Conservation (phyloP, 2,797 vertebrate species). For the Mormyrus hasselquistii region DNA sequence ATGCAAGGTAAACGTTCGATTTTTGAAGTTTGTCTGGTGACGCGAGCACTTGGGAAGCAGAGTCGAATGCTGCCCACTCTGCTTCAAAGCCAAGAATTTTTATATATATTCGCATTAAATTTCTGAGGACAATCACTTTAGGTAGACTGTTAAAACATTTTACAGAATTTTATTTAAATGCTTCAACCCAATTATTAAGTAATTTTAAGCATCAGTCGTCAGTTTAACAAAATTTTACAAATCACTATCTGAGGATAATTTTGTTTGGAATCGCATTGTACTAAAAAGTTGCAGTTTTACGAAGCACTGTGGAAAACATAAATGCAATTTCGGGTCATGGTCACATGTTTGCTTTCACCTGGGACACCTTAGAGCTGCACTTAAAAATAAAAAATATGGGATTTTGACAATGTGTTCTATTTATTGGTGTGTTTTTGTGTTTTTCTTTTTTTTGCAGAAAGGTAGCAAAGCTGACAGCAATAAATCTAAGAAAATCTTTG, state of each 20-base stretch:
- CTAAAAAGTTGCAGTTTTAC: background rate
- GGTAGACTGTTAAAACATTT: background rate
- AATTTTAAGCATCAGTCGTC: background rate
- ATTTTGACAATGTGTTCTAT: constrained; percentile 40
- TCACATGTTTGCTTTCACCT: background rate
- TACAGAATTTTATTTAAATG: background rate
- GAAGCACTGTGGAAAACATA: background rate
- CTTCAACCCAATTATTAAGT: background rate
- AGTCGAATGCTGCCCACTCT: background rate
- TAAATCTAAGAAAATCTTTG: constrained; percentile 99
- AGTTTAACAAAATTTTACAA: background rate
- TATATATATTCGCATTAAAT: background rate
- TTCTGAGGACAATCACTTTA: background rate
- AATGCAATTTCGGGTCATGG: background rate
- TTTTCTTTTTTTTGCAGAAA: constrained; percentile 74
- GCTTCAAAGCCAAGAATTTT: background rate
- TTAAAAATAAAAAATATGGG: background rate
- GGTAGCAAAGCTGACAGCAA: constrained; percentile 94
- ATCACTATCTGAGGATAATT: background rate
- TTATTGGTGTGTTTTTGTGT: constrained; percentile 33
- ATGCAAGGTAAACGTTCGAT: background rate
- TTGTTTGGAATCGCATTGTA: background rate
- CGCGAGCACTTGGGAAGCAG: background rate
- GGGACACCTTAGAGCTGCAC: background rate
- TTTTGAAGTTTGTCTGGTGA: background rate